Conservation (phyloP, 2,113 vertebrate species). For the Cromileptes altivelis region DNA sequence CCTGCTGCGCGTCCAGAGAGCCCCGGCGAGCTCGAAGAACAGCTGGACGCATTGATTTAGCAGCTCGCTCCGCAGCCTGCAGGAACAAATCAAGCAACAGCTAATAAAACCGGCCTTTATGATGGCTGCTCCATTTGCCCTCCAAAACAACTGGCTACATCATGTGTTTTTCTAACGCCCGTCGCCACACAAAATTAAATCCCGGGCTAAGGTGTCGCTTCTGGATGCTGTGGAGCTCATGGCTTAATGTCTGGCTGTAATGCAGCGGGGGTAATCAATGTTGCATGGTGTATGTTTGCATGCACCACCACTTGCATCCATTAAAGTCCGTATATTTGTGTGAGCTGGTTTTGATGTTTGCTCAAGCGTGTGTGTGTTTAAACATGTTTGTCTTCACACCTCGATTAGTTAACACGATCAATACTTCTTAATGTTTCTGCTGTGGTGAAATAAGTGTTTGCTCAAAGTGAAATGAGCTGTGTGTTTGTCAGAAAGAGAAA, state of each 20-base stretch:
- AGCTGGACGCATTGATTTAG: conserved; percentile 99
- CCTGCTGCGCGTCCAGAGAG: conserved; percentile 94
- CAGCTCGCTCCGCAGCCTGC: conserved; percentile 90
- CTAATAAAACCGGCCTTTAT: conserved; percentile 96
- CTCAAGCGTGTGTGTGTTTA: conserved; percentile 8
- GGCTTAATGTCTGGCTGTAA: conserved; percentile 89
- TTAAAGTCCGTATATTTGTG: neutral
- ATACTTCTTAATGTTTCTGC: conserved; percentile 19
- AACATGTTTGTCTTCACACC: conserved; percentile 55
- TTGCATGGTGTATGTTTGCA: conserved; percentile 55
- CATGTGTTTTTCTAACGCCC: conserved; percentile 94
- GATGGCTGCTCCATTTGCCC: conserved; percentile 86
- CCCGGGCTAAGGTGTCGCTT: conserved; percentile 92
- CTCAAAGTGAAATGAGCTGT: conserved; percentile 18
- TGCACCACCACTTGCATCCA: neutral
- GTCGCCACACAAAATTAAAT: conserved; percentile 93
- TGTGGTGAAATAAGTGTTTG: conserved; percentile 37
- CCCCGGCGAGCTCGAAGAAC: conserved; percentile 86
- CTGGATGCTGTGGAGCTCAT: conserved; percentile 86
- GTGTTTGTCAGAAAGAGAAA: conserved; percentile 6
- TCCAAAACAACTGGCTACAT: conserved; percentile 97
- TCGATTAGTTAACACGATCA: conserved; percentile 20
- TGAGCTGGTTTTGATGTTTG: conserved; percentile 14
- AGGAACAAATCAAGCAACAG: conserved; percentile 98
- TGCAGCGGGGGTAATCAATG: conserved; percentile 73